phyloP scores from a whole-genome alignment of 2,113 vertebrate genomes.

The Ovibos moschatus region DNA sequence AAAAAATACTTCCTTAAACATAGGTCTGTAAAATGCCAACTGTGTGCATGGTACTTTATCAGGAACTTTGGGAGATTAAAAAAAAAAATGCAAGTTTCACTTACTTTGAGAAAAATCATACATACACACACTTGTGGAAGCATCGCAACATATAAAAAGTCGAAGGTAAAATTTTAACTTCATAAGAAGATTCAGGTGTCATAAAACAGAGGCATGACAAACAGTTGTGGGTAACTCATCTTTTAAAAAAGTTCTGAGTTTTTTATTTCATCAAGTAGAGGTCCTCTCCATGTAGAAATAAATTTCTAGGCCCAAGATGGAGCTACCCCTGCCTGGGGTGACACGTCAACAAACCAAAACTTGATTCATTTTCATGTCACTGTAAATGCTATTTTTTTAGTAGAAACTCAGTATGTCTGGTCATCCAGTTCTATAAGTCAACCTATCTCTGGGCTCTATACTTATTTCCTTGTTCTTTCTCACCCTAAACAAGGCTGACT shows the following conservation, averaged over 20 bases:
- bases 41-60: background rate
- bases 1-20: constrained; percentile 21
- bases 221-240: background rate
- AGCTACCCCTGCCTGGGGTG: too few relatives aligned
- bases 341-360: background rate
- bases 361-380: background rate
- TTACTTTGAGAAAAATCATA: background rate
- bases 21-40: constrained; percentile 16
- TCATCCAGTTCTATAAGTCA: background rate
- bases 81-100: background rate
- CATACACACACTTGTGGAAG: background rate
- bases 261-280: background rate
- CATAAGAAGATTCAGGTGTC: background rate
- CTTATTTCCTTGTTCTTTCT: background rate
- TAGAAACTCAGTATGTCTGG: background rate
- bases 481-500: background rate
- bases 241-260: background rate
- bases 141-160: background rate
- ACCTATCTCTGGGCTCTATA: background rate
- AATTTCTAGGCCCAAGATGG: background rate
- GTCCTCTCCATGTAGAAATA: background rate
- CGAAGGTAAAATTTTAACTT: background rate
- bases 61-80: background rate
- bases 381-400: background rate
- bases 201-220: background rate